Evolutionary conservation across 2,797 vertebrate species (phyloP).

Genomic region (Megalops cyprinoides): DNA sequence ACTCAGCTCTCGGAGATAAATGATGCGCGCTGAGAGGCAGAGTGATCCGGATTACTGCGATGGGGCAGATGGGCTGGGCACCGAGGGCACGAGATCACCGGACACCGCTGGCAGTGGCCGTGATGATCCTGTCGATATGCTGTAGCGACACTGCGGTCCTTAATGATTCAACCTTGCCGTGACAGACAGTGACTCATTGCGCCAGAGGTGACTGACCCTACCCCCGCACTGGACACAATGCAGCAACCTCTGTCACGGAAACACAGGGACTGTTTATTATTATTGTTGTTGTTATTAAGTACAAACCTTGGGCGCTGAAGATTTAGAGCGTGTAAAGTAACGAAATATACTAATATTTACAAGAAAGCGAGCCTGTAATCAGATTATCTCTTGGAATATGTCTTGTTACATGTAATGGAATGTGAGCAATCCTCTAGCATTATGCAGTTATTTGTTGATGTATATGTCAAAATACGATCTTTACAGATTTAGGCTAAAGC

Average conservation of each 20-base stretch:
- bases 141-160: slow-evolving; percentile 3
- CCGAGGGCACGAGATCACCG: not conserved
- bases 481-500: not conserved
- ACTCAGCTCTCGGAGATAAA: not conserved
- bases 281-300: not conserved
- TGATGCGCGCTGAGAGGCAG: not conserved
- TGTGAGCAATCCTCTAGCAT: no score
- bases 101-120: not conserved
- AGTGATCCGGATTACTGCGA: not conserved
- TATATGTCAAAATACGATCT: no score
- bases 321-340: no score
- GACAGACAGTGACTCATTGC: not conserved
- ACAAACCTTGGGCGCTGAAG: not conserved
- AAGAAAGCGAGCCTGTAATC: no score
- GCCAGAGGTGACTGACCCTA: not conserved
- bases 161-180: not conserved
- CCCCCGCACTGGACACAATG: not conserved
- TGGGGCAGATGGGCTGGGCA: not conserved
- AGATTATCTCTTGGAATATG: no score
- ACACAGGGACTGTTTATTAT: not conserved
- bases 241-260: not conserved
- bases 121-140: not conserved
- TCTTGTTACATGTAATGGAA: no score
- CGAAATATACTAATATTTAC: no score
- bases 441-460: no score